Base-by-base conservation (phyloP, 2,888 invertebrate genomes). In the Rhagonycha lutea region DNA sequence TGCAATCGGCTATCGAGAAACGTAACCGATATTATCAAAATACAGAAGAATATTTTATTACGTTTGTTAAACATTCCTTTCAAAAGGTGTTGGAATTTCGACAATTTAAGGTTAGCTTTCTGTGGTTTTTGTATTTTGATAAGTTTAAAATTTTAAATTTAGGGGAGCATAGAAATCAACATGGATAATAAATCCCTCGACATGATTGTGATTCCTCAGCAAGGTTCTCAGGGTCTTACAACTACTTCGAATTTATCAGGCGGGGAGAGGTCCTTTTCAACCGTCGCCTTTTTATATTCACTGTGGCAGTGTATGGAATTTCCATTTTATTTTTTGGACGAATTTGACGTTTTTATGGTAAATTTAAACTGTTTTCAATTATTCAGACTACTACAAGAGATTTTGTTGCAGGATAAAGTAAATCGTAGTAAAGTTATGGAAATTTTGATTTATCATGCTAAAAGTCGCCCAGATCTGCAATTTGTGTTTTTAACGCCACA, bases 301-400 rank as follows among this genome's bases (percentile, higher is more conserved):
- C 90, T 99, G 32, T 99, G 99, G 99, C 94, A 96, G 76, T 94
- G 94, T 80, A 95, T 96, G 84, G 94, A 95, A 84, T 92, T 96
- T 83, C 98, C 99, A 0, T 98, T 99, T 88, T 94, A 94, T 90
- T 93, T 97, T 87, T 90, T 98, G 82, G 98, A 98, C 87, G 98
- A 99, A 90, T 98, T 98, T 86, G 98, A 98, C 85, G 97, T 98
- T 0, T 98, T 96, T 86, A 98, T 98, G 95, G 97, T 95, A 85
- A 86, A 86, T 83, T n/a, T 8, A n/a, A n/a, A n/a, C n/a, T 32
- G n/a, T 65, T 32, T 32, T 23, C 4, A 14, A 2, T 29, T 29
- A 68, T 14, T 14, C 14, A 0, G 24, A 7, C 10, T 24, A 23
- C 12, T 29, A n/a, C 1, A 14, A 24, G n/a, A 1, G 14, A 10